These are phyloP conservation scores for Cyaniris semiargus DNA, from an alignment of 2,888 invertebrate genomes.

Conservation along the genomic window DNA sequence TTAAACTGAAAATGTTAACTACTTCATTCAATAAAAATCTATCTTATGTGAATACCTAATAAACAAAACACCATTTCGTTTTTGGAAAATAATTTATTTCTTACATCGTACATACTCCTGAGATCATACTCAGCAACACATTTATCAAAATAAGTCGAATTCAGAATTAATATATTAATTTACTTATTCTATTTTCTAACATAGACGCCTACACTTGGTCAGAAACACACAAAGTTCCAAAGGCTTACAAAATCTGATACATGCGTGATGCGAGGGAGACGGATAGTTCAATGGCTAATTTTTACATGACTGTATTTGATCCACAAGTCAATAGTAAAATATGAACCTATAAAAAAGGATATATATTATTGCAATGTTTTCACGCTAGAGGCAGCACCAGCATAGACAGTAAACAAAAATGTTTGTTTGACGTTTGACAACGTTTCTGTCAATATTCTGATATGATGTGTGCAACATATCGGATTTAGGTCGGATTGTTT, in stretches of 20 bases:
- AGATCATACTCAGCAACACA: slow-evolving; percentile 68
- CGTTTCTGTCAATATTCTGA: too few species aligned
- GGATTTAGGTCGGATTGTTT: too few species aligned
- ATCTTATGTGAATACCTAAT: not conserved
- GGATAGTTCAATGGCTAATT: not conserved
- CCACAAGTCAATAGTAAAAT: not conserved
- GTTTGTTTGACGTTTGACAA: too few species aligned
- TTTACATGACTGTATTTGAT: not conserved
- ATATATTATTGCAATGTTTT: too few species aligned
- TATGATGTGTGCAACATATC: too few species aligned
- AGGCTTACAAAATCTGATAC: not conserved
- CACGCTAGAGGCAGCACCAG: too few species aligned
- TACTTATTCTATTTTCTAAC: slow-evolving; percentile 30
- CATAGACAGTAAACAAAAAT: too few species aligned
- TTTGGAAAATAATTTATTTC: slow-evolving; percentile 68
- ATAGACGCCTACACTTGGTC: slow-evolving; percentile 21
- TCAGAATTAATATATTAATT: slow-evolving; percentile 40
- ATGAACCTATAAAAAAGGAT: too few species aligned
- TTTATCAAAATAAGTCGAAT: slow-evolving; percentile 43
- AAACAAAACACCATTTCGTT: slow-evolving; percentile 35
- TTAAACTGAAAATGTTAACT: too few species aligned
- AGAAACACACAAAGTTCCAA: not conserved
- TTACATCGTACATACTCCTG: slow-evolving; percentile 58
- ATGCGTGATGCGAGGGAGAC: not conserved
- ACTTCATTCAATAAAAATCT: too few species aligned